A percentile compares a stretch with the other conserved stretches of the same genome.
These are phyloP conservation scores for Apolygus lucorum DNA, from an alignment of 1,140 invertebrate genomes.

Conservation along the genomic window DNA sequence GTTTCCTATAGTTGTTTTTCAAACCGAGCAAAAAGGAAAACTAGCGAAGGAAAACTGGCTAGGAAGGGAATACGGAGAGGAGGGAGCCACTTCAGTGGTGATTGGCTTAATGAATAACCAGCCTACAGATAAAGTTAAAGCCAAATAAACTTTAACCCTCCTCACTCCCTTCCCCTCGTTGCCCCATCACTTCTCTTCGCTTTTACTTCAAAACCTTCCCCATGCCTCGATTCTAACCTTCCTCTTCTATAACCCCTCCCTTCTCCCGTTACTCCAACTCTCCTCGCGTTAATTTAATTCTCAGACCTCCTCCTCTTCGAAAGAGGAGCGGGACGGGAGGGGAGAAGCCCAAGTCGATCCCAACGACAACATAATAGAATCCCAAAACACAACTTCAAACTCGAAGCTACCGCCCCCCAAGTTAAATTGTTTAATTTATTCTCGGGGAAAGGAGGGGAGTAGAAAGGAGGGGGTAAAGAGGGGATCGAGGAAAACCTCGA, in stretches of 20 bases:
- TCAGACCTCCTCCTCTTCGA: no score
- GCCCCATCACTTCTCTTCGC: not conserved
- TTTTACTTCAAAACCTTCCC: not conserved
- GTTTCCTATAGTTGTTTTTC: conserved; percentile 16
- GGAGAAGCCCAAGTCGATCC: conserved; percentile 26
- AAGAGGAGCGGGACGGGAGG: not conserved
- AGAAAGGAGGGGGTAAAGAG: conserved; percentile 21
- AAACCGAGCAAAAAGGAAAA: not conserved
- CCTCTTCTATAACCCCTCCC: no score
- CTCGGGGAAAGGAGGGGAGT: conserved; percentile 6
- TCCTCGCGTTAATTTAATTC: conserved; percentile 26
- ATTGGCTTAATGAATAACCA: conserved; percentile 31
- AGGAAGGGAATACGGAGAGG: not conserved
- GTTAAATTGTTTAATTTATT: conserved; percentile 32
- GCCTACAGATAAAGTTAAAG: conserved; percentile 28
- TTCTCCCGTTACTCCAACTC: not conserved
- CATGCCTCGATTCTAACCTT: no score
- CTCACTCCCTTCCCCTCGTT: not conserved
- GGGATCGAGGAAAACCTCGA: conserved; percentile 16
- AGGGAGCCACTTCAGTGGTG: conserved; percentile 5
- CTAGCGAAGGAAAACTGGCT: not conserved
- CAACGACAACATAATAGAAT: conserved; percentile 32
- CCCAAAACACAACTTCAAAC: conserved; percentile 30
- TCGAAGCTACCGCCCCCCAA: conserved; percentile 12
- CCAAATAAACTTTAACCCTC: conserved; percentile 26